Percentiles rank a stretch among this genome's conserved stretches.
phyloP scores from a whole-genome alignment of 2,113 vertebrate genomes.

The Cairina moschata region DNA sequence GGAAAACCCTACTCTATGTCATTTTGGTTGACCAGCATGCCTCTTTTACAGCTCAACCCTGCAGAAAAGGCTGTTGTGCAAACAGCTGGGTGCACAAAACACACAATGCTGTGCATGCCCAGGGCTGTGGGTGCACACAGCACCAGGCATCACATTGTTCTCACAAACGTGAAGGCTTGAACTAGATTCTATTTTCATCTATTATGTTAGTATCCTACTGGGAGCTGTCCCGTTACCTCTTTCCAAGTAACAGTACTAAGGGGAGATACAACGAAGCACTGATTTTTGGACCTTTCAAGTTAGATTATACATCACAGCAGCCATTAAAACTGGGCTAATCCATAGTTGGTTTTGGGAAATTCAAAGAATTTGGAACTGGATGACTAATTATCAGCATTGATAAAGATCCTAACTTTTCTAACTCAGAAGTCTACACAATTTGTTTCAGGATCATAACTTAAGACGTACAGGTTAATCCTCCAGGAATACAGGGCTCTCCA shows the following conservation, averaged over 20 bases:
- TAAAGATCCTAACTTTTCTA: neutral
- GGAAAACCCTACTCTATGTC: neutral
- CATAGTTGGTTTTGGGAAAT: neutral
- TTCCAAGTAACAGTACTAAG: neutral
- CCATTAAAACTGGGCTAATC: neutral
- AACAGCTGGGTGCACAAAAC: neutral
- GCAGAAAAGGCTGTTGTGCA: neutral
- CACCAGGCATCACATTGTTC: fast-evolving
- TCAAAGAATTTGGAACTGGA: neutral
- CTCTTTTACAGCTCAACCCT: neutral
- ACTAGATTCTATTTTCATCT: neutral
- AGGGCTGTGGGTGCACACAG: neutral
- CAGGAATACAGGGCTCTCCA: constrained; percentile 47
- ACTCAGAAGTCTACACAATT: neutral
- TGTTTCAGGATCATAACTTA: neutral
- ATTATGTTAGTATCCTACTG: neutral
- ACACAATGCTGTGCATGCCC: fast-evolving
- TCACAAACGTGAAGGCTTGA: neutral
- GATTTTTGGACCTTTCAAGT: neutral
- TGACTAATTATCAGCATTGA: neutral
- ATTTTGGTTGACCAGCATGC: neutral
- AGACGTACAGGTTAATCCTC: neutral
- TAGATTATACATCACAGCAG: neutral
- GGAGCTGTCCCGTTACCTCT: neutral
- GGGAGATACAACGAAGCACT: neutral